Evolutionary conservation across 2,113 vertebrate species (phyloP).

Genomic region (Nannobrachium achirus): DNA sequence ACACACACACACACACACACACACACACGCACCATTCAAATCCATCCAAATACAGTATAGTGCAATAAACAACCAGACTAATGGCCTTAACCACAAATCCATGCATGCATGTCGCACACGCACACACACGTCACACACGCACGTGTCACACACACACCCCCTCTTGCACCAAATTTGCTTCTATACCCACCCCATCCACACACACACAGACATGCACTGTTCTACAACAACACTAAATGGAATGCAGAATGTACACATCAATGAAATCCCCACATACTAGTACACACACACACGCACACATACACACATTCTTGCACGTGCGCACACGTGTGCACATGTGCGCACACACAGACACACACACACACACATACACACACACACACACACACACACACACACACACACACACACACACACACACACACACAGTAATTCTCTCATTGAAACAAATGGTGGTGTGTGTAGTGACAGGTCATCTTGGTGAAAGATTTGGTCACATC

Average conservation of each 20-base stretch:
- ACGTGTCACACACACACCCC: neutral
- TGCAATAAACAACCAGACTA: too few relatives aligned
- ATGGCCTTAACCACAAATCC: too few relatives aligned
- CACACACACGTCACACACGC: neutral
- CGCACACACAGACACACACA: constrained; percentile 22
- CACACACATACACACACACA: constrained; percentile 36
- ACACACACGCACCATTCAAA: constrained; percentile 8
- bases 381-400: constrained; percentile 6
- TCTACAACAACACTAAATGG: too few relatives aligned
- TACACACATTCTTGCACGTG: constrained; percentile 24
- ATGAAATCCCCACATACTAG: too few relatives aligned
- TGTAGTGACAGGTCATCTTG: constrained; percentile 40
- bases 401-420: constrained; percentile 17
- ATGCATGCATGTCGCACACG: constrained; percentile 19
- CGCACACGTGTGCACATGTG: constrained; percentile 2
- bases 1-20: constrained; percentile 4
- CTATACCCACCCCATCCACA: too few relatives aligned
- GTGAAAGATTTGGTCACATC: constrained; percentile 60
- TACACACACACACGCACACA: constrained; percentile 21
- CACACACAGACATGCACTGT: too few relatives aligned
- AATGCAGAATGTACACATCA: too few relatives aligned
- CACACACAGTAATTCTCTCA: constrained; percentile 18
- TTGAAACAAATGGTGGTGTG: constrained; percentile 44
- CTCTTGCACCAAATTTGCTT: constrained; percentile 1
- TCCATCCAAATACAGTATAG: too few relatives aligned